These are phyloP conservation scores for Hoplostethus atlanticus DNA, from an alignment of 2,797 vertebrate species.

Conservation along the genomic window DNA sequence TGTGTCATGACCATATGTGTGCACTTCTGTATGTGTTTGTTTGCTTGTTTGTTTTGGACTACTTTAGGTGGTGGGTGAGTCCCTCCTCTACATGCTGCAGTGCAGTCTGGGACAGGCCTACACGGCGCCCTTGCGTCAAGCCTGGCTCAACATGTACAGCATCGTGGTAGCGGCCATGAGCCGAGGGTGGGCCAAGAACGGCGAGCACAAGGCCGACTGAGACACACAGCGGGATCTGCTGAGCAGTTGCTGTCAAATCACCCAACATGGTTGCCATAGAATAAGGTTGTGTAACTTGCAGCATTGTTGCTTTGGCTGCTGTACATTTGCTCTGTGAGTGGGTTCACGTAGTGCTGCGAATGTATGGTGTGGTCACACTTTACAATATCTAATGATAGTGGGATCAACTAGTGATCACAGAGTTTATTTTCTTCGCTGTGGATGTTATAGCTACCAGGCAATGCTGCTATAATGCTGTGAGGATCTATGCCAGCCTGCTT, in stretches of 20 bases:
- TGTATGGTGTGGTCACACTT: slow-evolving; percentile 68
- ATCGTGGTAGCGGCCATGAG: slow-evolving; percentile 92
- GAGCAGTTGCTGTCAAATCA: slow-evolving; percentile 68
- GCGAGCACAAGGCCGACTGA: slow-evolving; percentile 86
- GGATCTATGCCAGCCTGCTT: slow-evolving; percentile 49
- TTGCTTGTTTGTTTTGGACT: slow-evolving; percentile 43
- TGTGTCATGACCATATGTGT: neutral
- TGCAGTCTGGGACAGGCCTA: slow-evolving; percentile 90
- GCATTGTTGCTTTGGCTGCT: slow-evolving; percentile 68
- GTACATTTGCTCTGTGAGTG: slow-evolving; percentile 76
- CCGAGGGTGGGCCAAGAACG: slow-evolving; percentile 87
- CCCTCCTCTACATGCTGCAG: slow-evolving; percentile 96
- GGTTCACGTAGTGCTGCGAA: slow-evolving; percentile 62
- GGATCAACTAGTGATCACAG: slow-evolving; percentile 50
- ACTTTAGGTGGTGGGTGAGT: slow-evolving; percentile 90
- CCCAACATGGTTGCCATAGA: slow-evolving; percentile 74
- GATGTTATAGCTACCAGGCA: slow-evolving; percentile 66
- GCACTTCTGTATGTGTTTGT: slow-evolving; percentile 3
- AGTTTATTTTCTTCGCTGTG: slow-evolving; percentile 70
- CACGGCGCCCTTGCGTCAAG: slow-evolving; percentile 87
- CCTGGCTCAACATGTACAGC: slow-evolving; percentile 93
- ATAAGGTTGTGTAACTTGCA: slow-evolving; percentile 77
- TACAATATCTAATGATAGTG: slow-evolving; percentile 24
- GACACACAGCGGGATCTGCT: slow-evolving; percentile 47
- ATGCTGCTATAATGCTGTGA: slow-evolving; percentile 57